A percentile compares a stretch with the other conserved stretches of the same genome.
phyloP scores from a whole-genome alignment of 2,888 invertebrate species.

The Heteromurus nitidus region DNA sequence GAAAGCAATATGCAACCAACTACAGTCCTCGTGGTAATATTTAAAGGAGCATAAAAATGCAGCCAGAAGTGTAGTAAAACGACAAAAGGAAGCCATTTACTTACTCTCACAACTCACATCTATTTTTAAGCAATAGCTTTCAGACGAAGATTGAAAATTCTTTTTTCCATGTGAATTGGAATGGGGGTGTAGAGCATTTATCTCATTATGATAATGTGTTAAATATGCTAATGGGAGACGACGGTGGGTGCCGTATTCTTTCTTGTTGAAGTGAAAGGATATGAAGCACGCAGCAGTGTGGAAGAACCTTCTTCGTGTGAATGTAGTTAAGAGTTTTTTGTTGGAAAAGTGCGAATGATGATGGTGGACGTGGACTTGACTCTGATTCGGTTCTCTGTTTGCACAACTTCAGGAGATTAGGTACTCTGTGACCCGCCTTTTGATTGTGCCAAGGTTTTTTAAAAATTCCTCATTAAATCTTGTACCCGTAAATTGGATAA shows the following conservation, averaged over 20 bases:
- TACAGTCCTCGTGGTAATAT: neutral
- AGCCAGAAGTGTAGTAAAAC: neutral
- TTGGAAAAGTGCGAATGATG: too few relatives aligned
- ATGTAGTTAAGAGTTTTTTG: too few relatives aligned
- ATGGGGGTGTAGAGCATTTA: constrained; percentile 63
- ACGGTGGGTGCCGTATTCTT: constrained; percentile 24
- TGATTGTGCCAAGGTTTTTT: constrained; percentile 34
- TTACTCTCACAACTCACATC: neutral
- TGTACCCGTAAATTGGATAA: constrained; percentile 43
- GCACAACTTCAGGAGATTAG: constrained; percentile 9
- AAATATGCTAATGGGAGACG: constrained; percentile 66
- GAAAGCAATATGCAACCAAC: too few relatives aligned
- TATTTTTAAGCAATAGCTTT: constrained; percentile 4
- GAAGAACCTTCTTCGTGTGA: too few relatives aligned
- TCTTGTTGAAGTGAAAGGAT: neutral
- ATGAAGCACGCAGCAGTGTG: too few relatives aligned
- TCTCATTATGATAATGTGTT: constrained; percentile 69
- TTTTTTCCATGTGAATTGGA: constrained; percentile 44
- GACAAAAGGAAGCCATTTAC: constrained; percentile 46
- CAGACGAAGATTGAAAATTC: constrained; percentile 48
- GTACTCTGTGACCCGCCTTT: constrained; percentile 25
- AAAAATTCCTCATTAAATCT: constrained; percentile 49
- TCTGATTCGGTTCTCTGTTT: neutral
- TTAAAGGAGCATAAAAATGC: constrained; percentile 7
- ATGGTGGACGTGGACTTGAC: too few relatives aligned